Evolutionary conservation across 2,888 invertebrate genomes (phyloP).

Genomic region (Strigamia transsilvanica): DNA sequence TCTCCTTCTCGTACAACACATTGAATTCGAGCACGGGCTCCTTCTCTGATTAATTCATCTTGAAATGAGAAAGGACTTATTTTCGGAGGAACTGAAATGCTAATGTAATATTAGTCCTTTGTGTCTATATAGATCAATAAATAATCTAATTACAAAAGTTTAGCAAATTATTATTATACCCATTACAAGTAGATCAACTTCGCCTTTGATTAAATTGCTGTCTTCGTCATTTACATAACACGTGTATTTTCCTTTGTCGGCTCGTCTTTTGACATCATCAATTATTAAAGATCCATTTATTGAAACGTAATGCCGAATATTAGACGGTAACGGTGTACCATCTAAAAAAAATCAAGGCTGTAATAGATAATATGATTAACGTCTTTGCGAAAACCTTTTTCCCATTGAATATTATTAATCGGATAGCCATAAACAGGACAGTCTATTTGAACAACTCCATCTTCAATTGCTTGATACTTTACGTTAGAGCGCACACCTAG

Average conservation of each 20-base stretch:
- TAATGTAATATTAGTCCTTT: background rate
- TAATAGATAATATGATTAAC: too few species aligned
- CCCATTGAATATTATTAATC: constrained; percentile 92
- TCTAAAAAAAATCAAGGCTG: constrained; percentile 66
- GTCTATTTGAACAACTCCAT: constrained; percentile 81
- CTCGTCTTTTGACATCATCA: constrained; percentile 90
- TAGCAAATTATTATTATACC: constrained; percentile 75
- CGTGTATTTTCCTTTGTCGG: constrained; percentile 92
- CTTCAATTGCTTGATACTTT: constrained; percentile 90
- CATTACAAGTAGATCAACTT: constrained; percentile 93
- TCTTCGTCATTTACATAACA: constrained; percentile 92
- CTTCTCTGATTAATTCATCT: constrained; percentile 58
- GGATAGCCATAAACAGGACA: constrained; percentile 96
- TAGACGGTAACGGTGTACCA: constrained; percentile 85
- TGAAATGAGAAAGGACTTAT: constrained; percentile 69
- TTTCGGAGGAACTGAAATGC: constrained; percentile 62
- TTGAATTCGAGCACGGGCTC: constrained; percentile 24
- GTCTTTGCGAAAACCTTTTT: constrained; percentile 71
- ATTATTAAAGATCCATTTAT: constrained; percentile 69
- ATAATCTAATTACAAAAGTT: background rate
- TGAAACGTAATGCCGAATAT: constrained; percentile 78
- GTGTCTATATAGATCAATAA: background rate
- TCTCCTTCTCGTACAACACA: constrained; percentile 58
- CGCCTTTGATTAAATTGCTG: constrained; percentile 86
- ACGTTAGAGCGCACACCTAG: constrained; percentile 71